Conservation (phyloP, 30 jellyfish, hydroid and myxozoan genomes). For the Cassiopea xamachana region DNA sequence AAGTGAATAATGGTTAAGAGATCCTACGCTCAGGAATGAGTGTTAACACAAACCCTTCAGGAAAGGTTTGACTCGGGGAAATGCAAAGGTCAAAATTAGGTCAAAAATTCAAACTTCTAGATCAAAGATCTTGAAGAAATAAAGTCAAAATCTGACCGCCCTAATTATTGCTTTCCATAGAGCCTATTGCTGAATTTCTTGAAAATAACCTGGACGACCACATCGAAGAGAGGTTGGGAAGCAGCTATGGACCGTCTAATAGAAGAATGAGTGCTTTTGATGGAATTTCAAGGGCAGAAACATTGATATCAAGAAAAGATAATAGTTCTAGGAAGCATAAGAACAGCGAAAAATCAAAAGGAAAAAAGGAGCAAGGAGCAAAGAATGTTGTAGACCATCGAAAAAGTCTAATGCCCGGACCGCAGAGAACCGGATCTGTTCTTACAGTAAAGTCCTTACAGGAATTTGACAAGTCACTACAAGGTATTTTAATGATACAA, state of each 20-base stretch:
- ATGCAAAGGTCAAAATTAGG: too few relatives aligned
- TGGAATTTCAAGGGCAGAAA: not conserved
- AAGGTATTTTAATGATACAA: conserved; percentile 20
- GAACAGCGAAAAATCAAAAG: not conserved
- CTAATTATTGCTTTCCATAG: not conserved
- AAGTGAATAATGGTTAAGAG: too few relatives aligned
- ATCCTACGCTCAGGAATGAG: too few relatives aligned
- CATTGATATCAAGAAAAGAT: not conserved
- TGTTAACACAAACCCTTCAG: too few relatives aligned
- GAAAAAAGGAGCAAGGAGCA: not conserved
- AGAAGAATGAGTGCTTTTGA: not conserved
- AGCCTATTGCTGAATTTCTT: conserved; percentile 1
- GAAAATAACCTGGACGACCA: not conserved
- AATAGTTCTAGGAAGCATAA: not conserved
- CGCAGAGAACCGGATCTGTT: conserved; percentile 18
- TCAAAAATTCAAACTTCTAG: too few relatives aligned
- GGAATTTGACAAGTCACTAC: conserved; percentile 57
- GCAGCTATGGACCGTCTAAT: not conserved
- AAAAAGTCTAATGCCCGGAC: conserved; percentile 50
- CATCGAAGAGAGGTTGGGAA: not conserved
- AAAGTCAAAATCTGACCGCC: too few relatives aligned
- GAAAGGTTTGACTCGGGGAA: too few relatives aligned
- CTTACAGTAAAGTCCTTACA: conserved; percentile 56
- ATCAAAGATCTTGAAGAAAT: too few relatives aligned
- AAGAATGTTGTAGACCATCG: too few relatives aligned